These are phyloP conservation scores for Sciurus vulgaris DNA, from an alignment of 2,797 vertebrate species.

Conservation along the genomic window DNA sequence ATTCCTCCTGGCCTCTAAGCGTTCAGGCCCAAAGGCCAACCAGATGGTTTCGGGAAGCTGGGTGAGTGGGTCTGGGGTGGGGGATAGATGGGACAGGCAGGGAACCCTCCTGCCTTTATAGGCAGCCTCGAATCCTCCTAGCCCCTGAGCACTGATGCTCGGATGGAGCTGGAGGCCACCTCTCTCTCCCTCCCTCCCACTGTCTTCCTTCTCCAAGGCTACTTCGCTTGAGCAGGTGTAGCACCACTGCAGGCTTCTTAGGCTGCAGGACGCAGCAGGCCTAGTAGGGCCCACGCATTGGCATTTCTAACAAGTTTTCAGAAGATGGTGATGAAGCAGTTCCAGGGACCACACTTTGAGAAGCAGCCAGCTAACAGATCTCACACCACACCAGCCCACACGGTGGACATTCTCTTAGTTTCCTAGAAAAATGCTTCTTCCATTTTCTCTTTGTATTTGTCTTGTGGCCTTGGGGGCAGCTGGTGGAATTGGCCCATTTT, in stretches of 20 bases:
- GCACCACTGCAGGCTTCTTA: background rate
- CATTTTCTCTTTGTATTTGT: background rate
- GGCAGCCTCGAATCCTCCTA: no score
- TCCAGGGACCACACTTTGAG: background rate
- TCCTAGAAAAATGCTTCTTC: background rate
- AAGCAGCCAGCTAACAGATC: background rate
- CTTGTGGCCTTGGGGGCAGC: background rate
- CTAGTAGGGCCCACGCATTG: background rate
- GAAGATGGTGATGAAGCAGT: background rate
- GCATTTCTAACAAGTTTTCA: background rate
- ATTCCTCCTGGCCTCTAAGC: conserved; percentile 85
- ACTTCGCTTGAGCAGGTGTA: background rate
- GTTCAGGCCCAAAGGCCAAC: conserved; percentile 74
- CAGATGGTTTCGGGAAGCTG: conserved; percentile 76
- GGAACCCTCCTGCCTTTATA: background rate
- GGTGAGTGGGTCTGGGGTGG: conserved; percentile 78
- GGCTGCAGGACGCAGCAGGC: background rate
- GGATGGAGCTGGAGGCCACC: background rate
- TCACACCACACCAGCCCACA: background rate
- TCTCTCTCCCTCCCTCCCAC: background rate
- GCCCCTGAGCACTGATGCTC: background rate
- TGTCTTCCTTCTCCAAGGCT: background rate
- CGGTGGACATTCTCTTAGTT: background rate
- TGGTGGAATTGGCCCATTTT: background rate
- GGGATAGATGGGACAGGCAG: background rate